Evolutionary conservation across 2,888 invertebrate genomes (phyloP).

Genomic region (Rhyacophila evoluta): DNA sequence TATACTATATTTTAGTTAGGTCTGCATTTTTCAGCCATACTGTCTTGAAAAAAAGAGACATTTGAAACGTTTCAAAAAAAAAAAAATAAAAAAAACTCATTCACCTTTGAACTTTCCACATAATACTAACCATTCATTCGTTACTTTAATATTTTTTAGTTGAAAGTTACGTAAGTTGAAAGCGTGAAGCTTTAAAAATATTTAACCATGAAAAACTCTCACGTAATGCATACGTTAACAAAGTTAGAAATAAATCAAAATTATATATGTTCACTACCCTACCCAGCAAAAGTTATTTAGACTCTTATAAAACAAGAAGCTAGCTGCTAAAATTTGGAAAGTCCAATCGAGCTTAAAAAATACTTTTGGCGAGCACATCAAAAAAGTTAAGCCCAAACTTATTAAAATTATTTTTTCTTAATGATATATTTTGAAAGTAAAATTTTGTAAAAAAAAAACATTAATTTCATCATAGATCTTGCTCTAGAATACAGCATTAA

Average conservation of each 20-base stretch:
- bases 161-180: not conserved
- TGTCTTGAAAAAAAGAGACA: too few species aligned
- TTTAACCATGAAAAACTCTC: not conserved
- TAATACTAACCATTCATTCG: not conserved
- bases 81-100: too few species aligned
- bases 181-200: not conserved
- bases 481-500: too few species aligned
- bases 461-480: too few species aligned
- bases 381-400: too few species aligned
- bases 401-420: too few species aligned
- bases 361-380: too few species aligned
- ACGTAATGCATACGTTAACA: not conserved
- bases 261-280: not conserved
- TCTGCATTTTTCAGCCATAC: too few species aligned
- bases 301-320: not conserved
- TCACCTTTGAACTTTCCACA: not conserved
- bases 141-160: not conserved
- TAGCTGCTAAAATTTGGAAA: not conserved
- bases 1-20: too few species aligned
- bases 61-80: too few species aligned
- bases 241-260: conserved; percentile 1
- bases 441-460: too few species aligned
- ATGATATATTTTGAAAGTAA: too few species aligned
- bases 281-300: not conserved
- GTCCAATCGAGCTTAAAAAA: not conserved